Base-by-base conservation (phyloP, 2,113 vertebrate genomes). In the Labeo catla region DNA sequence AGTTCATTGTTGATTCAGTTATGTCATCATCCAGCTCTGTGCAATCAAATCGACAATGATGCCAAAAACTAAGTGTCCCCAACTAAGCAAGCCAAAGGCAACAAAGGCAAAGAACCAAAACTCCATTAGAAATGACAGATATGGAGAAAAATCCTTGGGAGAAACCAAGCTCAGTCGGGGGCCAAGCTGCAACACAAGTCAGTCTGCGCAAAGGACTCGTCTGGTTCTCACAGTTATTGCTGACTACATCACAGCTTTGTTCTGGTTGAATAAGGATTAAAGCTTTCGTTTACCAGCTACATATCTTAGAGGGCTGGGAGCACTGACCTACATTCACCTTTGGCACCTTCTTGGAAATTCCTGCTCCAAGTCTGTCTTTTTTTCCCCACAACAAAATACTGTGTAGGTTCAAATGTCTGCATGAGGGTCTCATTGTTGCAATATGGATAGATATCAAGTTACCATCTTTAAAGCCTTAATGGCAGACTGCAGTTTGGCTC, bases 391-490 rank as follows among this genome's bases (percentile, higher is more conserved):
- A 39, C 6, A 73, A 73, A 73, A 47, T 16, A 78, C 6, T 54
- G 4, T 43, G 52, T 57, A 43, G 34, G 21, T 52, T 52, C 36
- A 72, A 72, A 72, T 23, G 19, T 83, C 50, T 70, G 47, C 13
- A 63, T 6, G 12, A 81, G 79, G 43, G 59, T 59, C 10, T 81
- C 4, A 6, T n/a, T 65, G 57, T 63, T 72, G 47, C 83, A 72
- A 23, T 47, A 63, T 43, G 2, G 16, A 28, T 10, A 86, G 63
- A 66, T 16, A 59, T 85, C 47, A 16, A 23, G 49, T 78, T 52
- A 66, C 45, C 39, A 79, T 86, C 73, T 54, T 76, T 83, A 83
- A 78, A 39, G 43, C 34, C 52, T 49, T 45, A 73, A 34, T 15
- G 81, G 28, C 80, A 45, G 77, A 21, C 81, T 80, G 15, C 76